Percentiles rank a stretch among this genome's conserved stretches.
These are phyloP conservation scores for Chaetops frenatus DNA, from an alignment of 2,113 vertebrate genomes.

Conservation along the genomic window DNA sequence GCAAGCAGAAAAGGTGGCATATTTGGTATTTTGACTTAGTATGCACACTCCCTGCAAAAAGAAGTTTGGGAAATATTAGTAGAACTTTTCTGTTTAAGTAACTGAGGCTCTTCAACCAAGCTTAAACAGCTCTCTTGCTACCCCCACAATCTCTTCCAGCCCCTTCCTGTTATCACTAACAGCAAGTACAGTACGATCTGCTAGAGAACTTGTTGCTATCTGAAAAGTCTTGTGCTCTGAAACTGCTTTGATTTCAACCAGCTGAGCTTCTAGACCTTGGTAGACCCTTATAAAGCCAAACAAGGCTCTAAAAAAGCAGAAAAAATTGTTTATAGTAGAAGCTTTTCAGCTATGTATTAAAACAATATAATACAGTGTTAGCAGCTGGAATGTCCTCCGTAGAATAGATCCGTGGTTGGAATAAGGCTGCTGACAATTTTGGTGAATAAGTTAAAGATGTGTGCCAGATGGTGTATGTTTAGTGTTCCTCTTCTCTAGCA, in stretches of 20 bases:
- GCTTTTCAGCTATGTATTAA: background rate
- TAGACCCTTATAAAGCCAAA: background rate
- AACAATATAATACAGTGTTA: background rate
- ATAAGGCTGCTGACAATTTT: background rate
- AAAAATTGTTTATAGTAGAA: background rate
- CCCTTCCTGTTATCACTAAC: background rate
- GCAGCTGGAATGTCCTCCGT: background rate
- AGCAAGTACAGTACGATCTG: background rate
- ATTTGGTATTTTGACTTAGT: background rate
- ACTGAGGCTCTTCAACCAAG: background rate
- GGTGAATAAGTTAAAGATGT: background rate
- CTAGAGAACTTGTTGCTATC: background rate
- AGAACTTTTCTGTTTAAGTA: background rate
- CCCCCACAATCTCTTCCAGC: background rate
- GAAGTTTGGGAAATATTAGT: background rate
- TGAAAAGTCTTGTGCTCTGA: background rate
- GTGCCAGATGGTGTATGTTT: background rate
- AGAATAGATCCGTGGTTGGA: background rate
- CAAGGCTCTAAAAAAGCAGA: background rate
- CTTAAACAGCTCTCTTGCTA: background rate
- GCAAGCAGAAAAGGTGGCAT: fast-evolving
- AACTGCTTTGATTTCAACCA: background rate
- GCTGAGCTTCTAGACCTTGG: background rate
- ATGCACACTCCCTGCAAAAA: background rate
- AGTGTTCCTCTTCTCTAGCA: background rate